Conservation (phyloP, 2,888 invertebrate species). For the Stenoptilia bipunctidactyla region DNA sequence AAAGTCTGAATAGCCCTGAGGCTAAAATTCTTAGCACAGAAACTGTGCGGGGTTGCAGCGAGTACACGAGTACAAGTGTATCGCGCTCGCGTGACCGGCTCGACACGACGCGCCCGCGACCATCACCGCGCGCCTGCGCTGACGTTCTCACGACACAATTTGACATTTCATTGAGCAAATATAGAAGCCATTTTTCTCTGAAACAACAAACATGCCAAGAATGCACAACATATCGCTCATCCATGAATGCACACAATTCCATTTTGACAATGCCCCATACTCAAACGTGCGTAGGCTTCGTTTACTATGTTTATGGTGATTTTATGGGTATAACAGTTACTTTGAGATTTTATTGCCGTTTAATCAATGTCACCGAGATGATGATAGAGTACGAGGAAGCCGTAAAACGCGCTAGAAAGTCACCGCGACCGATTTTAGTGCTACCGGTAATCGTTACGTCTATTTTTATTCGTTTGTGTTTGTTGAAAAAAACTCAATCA, state of each 20-base stretch:
- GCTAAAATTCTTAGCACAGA: slow-evolving; percentile 40
- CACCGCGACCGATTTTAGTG: slow-evolving; percentile 40
- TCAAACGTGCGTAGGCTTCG: slow-evolving; percentile 26
- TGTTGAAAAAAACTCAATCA: slow-evolving; percentile 43
- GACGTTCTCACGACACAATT: slow-evolving; percentile 61
- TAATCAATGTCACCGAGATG: slow-evolving; percentile 30
- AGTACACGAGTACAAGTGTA: slow-evolving; percentile 32
- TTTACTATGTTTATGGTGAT: slow-evolving; percentile 31
- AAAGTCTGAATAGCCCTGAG: slow-evolving; percentile 34
- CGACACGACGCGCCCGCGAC: slow-evolving; percentile 41
- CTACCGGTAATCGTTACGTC: slow-evolving; percentile 33
- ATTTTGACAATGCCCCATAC: slow-evolving; percentile 25
- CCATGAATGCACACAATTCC: slow-evolving; percentile 9
- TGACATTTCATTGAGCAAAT: slow-evolving; percentile 65
- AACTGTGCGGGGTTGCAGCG: slow-evolving; percentile 23
- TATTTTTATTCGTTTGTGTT: slow-evolving; percentile 16
- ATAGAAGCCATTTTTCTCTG: slow-evolving; percentile 60
- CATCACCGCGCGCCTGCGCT: no score
- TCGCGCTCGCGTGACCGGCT: slow-evolving; percentile 50
- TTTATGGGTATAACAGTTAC: slow-evolving; percentile 30
- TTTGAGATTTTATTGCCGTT: slow-evolving; percentile 27
- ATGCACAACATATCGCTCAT: slow-evolving; percentile 33
- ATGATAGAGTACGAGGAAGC: slow-evolving; percentile 27
- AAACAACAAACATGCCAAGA: slow-evolving; percentile 33
- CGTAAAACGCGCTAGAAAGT: slow-evolving; percentile 27